Base-by-base conservation (phyloP, 2,113 vertebrate genomes). In the Neoarius graeffei region DNA sequence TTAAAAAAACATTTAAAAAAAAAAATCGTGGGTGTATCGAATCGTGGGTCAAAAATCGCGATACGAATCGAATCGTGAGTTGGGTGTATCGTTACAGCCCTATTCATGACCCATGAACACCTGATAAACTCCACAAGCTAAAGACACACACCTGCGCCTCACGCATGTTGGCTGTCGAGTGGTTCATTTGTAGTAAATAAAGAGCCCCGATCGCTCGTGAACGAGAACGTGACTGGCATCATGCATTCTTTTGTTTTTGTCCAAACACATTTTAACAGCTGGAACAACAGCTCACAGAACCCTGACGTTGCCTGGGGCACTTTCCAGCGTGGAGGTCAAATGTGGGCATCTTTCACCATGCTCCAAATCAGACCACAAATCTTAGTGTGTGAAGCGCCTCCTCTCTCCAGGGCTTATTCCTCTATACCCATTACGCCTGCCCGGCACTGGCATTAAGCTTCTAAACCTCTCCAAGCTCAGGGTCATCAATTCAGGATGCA, bases 261-360 rank as follows among this genome's bases (percentile, higher is more conserved):
- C 76, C 87, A 83, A 84, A 85, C 86, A 90, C 85, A 88, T 71
- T 69, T 81, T 67, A 86, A 84, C 89, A 90, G 86, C 84, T 90
- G 89, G 81, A 19, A 20, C 87, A 86, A 86, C 80, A 90, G 48
- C 54, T 76, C 17, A 35, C 35, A 25, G 57, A 7, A 82, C 10
- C 13, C 0, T 25, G 9, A 11, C 20, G 79, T 56, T 35, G 56
- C 79, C 35, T 17, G 11, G 19, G 57, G 30, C 57, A 5, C 27
- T 81, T 81, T 81, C 56, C 80, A 14, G 54, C 67, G 60, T 25
- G 0, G 62, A 35, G 30, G 50, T 14, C 67, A 66, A 69, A 59
- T 30, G 1, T 42, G 30, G 19, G 57, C 17, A 8, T n/a, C 60
- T 52, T 54, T 62, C 74, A 67, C 69, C 76, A 57, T 8, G n/a